These are phyloP conservation scores for Drosophila paramelanica DNA, from an alignment of 2,888 invertebrate genomes.

Conservation along the genomic window DNA sequence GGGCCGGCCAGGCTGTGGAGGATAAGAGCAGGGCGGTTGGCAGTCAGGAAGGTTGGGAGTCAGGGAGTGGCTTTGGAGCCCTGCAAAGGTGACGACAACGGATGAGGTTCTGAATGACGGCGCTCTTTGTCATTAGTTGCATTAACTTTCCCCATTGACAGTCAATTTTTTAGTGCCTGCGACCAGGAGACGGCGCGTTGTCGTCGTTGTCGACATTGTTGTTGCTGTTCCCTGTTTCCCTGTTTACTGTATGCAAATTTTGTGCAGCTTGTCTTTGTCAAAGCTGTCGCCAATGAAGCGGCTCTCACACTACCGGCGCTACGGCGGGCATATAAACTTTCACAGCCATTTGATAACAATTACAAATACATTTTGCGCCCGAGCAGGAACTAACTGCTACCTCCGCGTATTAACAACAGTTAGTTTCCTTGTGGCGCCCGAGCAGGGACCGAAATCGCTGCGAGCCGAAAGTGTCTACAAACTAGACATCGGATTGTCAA, in stretches of 20 bases:
- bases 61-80: constrained; percentile 3
- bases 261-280: constrained; percentile 66
- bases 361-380: neutral
- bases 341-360: constrained; percentile 21
- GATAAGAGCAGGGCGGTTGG: too few species aligned
- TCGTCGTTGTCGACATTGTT: constrained; percentile 12
- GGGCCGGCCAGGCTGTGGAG: neutral
- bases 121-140: constrained; percentile 75
- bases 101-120: constrained; percentile 40
- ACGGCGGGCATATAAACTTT: constrained; percentile 23
- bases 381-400: neutral
- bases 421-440: neutral
- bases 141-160: constrained; percentile 75
- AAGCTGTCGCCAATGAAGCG: constrained; percentile 41
- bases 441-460: neutral
- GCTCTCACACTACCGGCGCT: constrained; percentile 11
- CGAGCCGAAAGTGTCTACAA: neutral
- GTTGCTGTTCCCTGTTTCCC: constrained; percentile 26
- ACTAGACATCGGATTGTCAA: neutral
- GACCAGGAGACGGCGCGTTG: constrained; percentile 22
- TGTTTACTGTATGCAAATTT: constrained; percentile 64
- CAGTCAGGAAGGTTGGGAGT: too few species aligned
- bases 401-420: neutral
- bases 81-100: constrained; percentile 48
- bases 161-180: constrained; percentile 62